These are phyloP conservation scores for Galerucella pusilla DNA, from an alignment of 2,888 invertebrate species.

Conservation along the genomic window DNA sequence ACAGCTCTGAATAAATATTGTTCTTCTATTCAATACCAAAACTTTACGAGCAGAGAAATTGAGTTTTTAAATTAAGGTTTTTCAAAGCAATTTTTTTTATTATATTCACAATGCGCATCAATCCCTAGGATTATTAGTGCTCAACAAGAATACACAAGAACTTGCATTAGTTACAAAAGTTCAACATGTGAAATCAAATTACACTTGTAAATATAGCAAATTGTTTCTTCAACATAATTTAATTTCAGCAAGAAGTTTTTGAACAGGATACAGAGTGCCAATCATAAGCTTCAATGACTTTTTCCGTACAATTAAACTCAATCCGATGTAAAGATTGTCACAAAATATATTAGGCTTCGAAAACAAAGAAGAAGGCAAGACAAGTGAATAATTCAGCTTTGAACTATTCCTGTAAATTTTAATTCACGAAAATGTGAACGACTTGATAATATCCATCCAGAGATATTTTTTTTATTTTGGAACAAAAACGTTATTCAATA, in stretches of 20 bases:
- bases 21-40: conserved; percentile 7
- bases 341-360: too few relatives aligned
- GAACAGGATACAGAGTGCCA: background rate
- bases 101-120: background rate
- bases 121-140: too few relatives aligned
- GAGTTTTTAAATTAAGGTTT: background rate
- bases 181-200: too few relatives aligned
- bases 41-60: background rate
- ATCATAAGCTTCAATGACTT: background rate
- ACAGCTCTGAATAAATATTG: conserved; percentile 13
- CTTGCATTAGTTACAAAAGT: background rate
- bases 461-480: too few relatives aligned
- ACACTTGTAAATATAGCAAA: too few relatives aligned
- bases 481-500: too few relatives aligned
- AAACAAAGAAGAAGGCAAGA: too few relatives aligned
- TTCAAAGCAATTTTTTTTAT: background rate
- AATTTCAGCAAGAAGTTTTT: background rate
- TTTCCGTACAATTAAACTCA: background rate
- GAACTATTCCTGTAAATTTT: too few relatives aligned
- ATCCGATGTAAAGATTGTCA: too few relatives aligned
- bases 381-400: too few relatives aligned
- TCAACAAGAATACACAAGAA: background rate
- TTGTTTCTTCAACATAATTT: background rate
- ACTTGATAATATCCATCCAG: too few relatives aligned
- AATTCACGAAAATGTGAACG: too few relatives aligned